phyloP scores from a whole-genome alignment of 2,888 invertebrate species.

The Sarcophaga caerulescens region DNA sequence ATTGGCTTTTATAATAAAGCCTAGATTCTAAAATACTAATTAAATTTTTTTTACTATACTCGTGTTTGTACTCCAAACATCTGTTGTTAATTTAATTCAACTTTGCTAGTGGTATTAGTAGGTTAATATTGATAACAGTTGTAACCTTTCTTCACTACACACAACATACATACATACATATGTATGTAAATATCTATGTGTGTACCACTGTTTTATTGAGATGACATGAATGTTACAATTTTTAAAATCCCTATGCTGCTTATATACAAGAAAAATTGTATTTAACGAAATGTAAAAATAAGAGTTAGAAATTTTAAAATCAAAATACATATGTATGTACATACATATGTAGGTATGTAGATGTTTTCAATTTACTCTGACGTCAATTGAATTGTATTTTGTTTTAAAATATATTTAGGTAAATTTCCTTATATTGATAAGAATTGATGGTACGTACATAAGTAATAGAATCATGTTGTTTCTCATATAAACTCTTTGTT shows the following conservation, averaged over 20 bases:
- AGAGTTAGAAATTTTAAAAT: too few relatives aligned
- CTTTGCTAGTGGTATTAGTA: slow-evolving; percentile 65
- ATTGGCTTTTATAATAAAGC: too few relatives aligned
- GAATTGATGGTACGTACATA: slow-evolving; percentile 34
- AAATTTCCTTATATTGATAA: slow-evolving; percentile 66
- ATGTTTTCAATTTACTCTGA: slow-evolving; percentile 12
- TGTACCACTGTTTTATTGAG: too few relatives aligned
- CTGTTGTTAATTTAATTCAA: slow-evolving; percentile 48
- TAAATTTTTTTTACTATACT: neutral
- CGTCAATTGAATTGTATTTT: slow-evolving; percentile 34
- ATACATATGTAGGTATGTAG: too few relatives aligned
- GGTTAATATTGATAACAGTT: slow-evolving; percentile 60
- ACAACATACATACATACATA: neutral
- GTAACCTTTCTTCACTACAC: slow-evolving; percentile 30
- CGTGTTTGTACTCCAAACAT: slow-evolving; percentile 44
- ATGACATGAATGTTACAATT: neutral
- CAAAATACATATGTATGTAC: too few relatives aligned
- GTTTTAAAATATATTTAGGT: slow-evolving; percentile 25
- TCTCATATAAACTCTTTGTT: slow-evolving; percentile 26
- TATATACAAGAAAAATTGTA: neutral
- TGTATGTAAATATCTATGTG: slow-evolving; percentile 7
- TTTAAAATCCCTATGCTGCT: neutral
- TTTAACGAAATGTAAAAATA: too few relatives aligned
- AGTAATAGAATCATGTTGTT: slow-evolving; percentile 50
- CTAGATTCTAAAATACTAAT: neutral